Evolutionary conservation across 1,140 invertebrate species (phyloP), one percentile per base, ranked within the genome.

Genomic region (Orchesella cincta): DNA sequence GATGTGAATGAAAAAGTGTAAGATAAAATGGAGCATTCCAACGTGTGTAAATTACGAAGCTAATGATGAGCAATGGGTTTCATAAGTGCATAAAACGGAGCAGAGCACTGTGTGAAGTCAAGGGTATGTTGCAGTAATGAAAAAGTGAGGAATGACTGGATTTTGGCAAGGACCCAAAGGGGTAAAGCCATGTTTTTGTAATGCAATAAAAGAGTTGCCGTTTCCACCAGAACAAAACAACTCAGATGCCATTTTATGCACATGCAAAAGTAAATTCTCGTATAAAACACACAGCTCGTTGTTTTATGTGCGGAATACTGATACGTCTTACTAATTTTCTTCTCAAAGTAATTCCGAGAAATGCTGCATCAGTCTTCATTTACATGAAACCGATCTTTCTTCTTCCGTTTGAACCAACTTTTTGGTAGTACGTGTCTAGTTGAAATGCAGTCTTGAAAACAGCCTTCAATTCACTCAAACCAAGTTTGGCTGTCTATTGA

Each of bases 21-120:
- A 57, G 52, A 5, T 57, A 67, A 67, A 67, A 33, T 31, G 31
- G 62, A 31, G 33, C 62, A 67, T 67, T 67, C 62, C 62, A 67
- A 67, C 12, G 8, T 8, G 62, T 67, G 62, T 67, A 67, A 67
- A 67, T 67, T 29, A 67, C 62, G 29, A 3, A 67, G 28, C 23
- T 57, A 57, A 57, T 57, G 52, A 57, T 57, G 52, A 57, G 52
- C 52, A 57, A 57, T 57, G 52, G 12, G 23, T 57, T 57, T 57
- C 23, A n/a, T 57, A 57, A 57, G 23, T 57, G 52, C 5, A 57
- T 12, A 46, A 46, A 46, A 20, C 8, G 52, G 12, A 57, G 52
- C 8, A 57, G 18, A 5, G 18, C 5, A 46, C 39, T 18, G 18
- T 5, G 18, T 18, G 39, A 46, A 18, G 39, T 46, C 5, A 46